phyloP scores from a whole-genome alignment of 2,888 invertebrate genomes.

The Ichneumoninae sp. region DNA sequence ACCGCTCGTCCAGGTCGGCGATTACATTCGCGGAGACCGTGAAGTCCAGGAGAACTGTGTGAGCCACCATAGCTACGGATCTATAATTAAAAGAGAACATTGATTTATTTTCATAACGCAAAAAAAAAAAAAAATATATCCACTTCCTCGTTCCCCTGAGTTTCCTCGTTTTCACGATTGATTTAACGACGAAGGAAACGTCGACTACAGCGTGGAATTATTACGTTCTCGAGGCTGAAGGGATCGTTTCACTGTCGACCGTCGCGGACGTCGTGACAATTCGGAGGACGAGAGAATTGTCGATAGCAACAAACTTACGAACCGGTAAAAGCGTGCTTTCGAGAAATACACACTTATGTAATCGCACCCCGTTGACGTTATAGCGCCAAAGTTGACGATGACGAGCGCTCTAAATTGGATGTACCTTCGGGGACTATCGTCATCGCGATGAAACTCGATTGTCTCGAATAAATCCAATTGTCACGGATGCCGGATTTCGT shows the following conservation, averaged over 20 bases:
- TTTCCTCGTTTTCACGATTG: neutral
- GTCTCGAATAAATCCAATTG: constrained; percentile 16
- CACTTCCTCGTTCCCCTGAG: neutral
- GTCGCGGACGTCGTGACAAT: constrained; percentile 23
- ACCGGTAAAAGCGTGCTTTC: constrained; percentile 8
- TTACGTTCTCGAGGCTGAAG: neutral
- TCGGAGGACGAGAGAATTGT: constrained; percentile 16
- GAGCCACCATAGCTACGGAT: constrained; percentile 89
- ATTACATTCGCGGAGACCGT: constrained; percentile 90
- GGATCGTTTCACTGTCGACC: neutral
- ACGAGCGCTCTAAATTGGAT: neutral
- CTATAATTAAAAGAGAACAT: neutral
- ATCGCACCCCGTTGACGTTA: neutral
- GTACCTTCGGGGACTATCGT: neutral
- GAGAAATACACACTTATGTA: constrained; percentile 4
- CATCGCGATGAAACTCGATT: neutral
- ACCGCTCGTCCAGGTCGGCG: constrained; percentile 88
- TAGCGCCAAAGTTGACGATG: neutral
- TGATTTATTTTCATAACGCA: neutral
- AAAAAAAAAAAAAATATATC: neutral
- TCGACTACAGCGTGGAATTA: neutral
- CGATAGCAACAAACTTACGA: neutral
- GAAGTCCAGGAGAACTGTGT: constrained; percentile 92
- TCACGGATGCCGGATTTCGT: neutral
- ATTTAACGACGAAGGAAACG: neutral